Conservation (phyloP, 1,140 invertebrate species). For the Drosophila mauritiana region DNA sequence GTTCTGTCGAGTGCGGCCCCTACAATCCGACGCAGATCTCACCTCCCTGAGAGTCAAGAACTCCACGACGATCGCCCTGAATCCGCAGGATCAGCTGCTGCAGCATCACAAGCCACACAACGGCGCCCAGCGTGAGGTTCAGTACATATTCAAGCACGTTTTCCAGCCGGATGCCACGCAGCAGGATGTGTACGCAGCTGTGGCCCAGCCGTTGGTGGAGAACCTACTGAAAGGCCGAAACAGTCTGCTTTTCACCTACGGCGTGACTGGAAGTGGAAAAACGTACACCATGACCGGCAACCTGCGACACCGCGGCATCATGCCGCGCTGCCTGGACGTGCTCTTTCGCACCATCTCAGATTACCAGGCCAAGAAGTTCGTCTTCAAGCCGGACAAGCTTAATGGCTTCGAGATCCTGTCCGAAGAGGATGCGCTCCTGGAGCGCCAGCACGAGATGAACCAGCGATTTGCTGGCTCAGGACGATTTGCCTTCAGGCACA, state of each 20-base stretch:
- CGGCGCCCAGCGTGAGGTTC: constrained; percentile 88
- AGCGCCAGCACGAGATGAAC: constrained; percentile 87
- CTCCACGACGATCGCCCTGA: constrained; percentile 87
- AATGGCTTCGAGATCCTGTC: constrained; percentile 97
- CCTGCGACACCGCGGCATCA: constrained; percentile 91
- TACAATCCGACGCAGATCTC: constrained; percentile 88
- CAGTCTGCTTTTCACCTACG: constrained; percentile 97
- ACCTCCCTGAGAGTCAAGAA: constrained; percentile 91
- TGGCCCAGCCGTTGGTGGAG: constrained; percentile 94
- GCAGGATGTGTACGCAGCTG: constrained; percentile 91
- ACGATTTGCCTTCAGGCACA: constrained; percentile 79
- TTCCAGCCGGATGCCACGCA: constrained; percentile 92
- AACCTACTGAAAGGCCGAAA: constrained; percentile 93
- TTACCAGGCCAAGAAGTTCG: constrained; percentile 91
- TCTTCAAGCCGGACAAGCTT: constrained; percentile 96
- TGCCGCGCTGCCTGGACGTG: constrained; percentile 95
- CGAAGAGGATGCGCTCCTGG: constrained; percentile 94
- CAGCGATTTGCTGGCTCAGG: constrained; percentile 86
- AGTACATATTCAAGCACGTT: constrained; percentile 92
- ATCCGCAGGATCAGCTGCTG: constrained; percentile 88
- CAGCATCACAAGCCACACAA: constrained; percentile 86
- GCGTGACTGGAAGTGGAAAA: constrained; percentile 98
- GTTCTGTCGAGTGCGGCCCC: constrained; percentile 92
- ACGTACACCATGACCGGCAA: constrained; percentile 96
- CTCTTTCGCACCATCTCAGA: constrained; percentile 95